phyloP scores from a whole-genome alignment of 2,113 vertebrate genomes.

The Ibidorhyncha struthersii region DNA sequence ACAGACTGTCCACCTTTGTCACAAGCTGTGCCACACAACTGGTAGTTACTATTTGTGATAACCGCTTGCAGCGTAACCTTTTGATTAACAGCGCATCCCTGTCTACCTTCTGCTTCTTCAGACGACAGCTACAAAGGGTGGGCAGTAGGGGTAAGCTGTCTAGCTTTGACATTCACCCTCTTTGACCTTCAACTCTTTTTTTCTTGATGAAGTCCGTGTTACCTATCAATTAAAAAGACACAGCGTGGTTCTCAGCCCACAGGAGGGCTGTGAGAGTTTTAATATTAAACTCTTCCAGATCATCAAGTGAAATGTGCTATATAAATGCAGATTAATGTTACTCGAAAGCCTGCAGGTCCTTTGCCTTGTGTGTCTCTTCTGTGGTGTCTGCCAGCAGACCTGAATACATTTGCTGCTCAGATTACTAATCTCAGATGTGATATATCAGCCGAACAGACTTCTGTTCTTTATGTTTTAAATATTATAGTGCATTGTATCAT shows the following conservation, averaged over 20 bases:
- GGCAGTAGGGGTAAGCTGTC: background rate
- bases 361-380: background rate
- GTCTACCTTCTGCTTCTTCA: background rate
- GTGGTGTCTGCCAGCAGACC: background rate
- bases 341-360: background rate
- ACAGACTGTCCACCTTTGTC: background rate
- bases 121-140: background rate
- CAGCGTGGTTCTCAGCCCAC: background rate
- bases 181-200: background rate
- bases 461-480: slow-evolving; percentile 7
- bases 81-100: background rate
- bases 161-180: background rate
- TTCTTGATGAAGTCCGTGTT: background rate
- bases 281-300: background rate
- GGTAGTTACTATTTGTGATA: background rate
- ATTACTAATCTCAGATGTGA: background rate
- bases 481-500: background rate
- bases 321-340: background rate
- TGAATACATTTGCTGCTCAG: background rate
- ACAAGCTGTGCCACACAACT: background rate
- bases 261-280: background rate
- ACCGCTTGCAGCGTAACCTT: background rate
- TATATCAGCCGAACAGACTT: background rate
- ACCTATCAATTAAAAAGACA: background rate
- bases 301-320: background rate